phyloP scores from a whole-genome alignment of 2,113 vertebrate species.

The Phocoena sinus region DNA sequence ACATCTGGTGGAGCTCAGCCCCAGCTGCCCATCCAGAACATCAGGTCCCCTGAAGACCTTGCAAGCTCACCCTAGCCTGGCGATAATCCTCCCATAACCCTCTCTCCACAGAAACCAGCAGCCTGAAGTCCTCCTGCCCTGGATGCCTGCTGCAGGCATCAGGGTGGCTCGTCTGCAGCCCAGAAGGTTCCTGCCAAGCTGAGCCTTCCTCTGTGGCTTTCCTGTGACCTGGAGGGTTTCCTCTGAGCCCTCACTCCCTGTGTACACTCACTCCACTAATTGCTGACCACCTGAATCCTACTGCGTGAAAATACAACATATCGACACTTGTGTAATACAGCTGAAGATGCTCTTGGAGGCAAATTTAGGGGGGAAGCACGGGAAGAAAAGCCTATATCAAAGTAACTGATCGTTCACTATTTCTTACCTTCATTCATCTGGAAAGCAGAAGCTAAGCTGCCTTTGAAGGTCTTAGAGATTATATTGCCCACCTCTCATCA shows the following conservation, averaged over 20 bases:
- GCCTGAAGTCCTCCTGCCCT: not conserved
- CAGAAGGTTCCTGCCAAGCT: not conserved
- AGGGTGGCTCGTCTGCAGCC: not conserved
- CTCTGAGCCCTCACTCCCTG: not conserved
- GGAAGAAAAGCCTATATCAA: too few relatives aligned
- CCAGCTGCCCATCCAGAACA: not conserved
- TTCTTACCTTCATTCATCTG: not conserved
- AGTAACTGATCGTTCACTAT: too few relatives aligned
- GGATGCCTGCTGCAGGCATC: not conserved
- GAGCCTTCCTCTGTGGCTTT: not conserved
- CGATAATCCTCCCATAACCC: not conserved
- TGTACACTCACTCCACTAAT: not conserved
- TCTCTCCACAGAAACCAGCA: not conserved
- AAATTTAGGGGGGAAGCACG: not conserved
- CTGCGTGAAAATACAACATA: not conserved
- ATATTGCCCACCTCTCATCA: not conserved
- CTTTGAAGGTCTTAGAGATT: not conserved
- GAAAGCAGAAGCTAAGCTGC: not conserved
- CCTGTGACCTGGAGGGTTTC: not conserved
- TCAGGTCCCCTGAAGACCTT: not conserved
- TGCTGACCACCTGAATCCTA: not conserved
- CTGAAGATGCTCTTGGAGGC: not conserved
- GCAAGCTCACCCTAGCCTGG: not conserved
- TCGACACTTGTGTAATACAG: too few relatives aligned
- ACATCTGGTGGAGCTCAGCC: not conserved